Base-by-base conservation (phyloP, 2,888 invertebrate genomes). In the Callyntrura sp. region DNA sequence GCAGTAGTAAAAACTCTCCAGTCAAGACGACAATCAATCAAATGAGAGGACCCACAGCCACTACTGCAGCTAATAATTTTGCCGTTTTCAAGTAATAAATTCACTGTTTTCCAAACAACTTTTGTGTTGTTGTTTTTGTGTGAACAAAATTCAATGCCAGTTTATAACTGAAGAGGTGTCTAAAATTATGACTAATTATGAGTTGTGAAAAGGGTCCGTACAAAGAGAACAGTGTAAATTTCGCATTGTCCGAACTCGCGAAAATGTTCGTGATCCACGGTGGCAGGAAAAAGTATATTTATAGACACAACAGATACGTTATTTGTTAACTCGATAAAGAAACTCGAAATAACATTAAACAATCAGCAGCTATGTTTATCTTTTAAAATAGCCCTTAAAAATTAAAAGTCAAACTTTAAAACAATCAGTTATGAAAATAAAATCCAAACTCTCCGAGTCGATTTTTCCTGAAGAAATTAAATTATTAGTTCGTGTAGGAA, bases 1-100 rank as follows among this genome's bases (percentile, higher is more conserved):
- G 88, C 90, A 92, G 90, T 79, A 84, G 85, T 82, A 83, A 87
- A 82, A 90, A 91, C 62, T 86, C 83, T 73, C 81, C 86, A 48
- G 87, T 92, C 68, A 93, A 93, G 90, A 90, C 91, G 85, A 88
- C 93, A 83, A 93, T 93, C 91, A 93, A 93, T 88, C 93, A 93
- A 87, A 91, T 93, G 83, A 60, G 88, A 81, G 85, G 87, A 55
- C 82, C 90, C n/a, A 20, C 88, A 82, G 62, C 90, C 6, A 78
- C 84, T 23, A 70, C 87, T 76, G 85, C 90, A 90, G 84, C 88
- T 76, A 92, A 91, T 73, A 92, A 89, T 83, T 91, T 92, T 28
- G 91, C 70, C 43, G 90, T 85, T 55, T 91, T 90, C 51, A 86
- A 90, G 87, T 90, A 86, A 88, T 76, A 88, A 76, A n/a, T 45